Evolutionary conservation across 2,113 vertebrate genomes (phyloP), one percentile per base, ranked within the genome.

Genomic region (Forbesichthys papilliferus): DNA sequence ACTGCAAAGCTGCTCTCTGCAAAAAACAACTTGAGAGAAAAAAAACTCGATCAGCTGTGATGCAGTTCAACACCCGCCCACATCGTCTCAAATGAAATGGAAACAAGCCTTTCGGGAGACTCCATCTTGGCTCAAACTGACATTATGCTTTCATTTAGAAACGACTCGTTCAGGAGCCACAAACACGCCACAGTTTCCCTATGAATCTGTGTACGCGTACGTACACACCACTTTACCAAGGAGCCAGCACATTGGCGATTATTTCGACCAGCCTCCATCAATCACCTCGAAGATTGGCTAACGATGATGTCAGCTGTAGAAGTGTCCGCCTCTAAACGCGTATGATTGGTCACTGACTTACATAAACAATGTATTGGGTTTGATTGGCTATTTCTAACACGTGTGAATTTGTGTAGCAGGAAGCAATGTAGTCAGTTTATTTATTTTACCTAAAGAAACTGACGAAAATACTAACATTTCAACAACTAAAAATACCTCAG

Each of bases 31-130:
- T 91, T 87, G 80, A 77, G 79, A 75, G 84, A 86, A 80, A 84
- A 66, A 68, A 33, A 66, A 64, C 74, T 69, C 74, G 84, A 93
- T 93, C 92, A 93, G 92, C 92, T 93, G 92, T 88, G 90, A 90
- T 92, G 90, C 85, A 70, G 83, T 68, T 88, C 48, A 47, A 47
- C 77, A 74, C 88, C 86, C 88, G 73, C 89, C 92, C 74, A 70
- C 80, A 48, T 67, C 53, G 34, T 71, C 69, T 70, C 68, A 58
- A 76, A 69, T 82, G 36, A 65, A 55, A 36, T 10, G 61, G 79
- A 88, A 90, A 87, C 88, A 76, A 13, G 57, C 11, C 3, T 12
- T 11, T 3, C 0, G 0, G 1, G 0, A 1, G 9, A 36, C 84
- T 86, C 92, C 92, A 93, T 93, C 61, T 92, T 92, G 92, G 92